Evolutionary conservation across 1,140 invertebrate genomes (phyloP).

Genomic region (Drosophila miranda): DNA sequence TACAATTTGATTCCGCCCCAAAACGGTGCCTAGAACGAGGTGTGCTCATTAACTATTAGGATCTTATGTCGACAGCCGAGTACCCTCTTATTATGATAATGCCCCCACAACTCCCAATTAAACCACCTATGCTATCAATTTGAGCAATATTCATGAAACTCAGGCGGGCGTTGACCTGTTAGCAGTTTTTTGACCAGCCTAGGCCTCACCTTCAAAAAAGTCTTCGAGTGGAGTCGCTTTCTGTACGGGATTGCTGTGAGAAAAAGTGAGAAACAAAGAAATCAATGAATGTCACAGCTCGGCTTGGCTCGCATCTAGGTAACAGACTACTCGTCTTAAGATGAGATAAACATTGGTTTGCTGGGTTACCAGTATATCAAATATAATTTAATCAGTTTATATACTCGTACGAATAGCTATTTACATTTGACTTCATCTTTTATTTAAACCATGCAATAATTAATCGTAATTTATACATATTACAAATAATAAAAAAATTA

Average conservation of each 20-base stretch:
- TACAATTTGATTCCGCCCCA: no score
- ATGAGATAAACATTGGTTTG: no score
- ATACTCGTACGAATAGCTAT: conserved; percentile 33
- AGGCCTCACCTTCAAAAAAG: conserved; percentile 29
- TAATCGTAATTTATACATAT: conserved; percentile 54
- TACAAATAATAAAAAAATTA: conserved; percentile 43
- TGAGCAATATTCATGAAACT: conserved; percentile 4
- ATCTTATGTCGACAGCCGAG: no score
- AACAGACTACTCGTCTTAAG: no score
- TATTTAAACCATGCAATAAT: conserved; percentile 47
- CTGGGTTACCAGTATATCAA: conserved; percentile 37
- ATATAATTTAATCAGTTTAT: conserved; percentile 41
- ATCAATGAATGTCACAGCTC: conserved; percentile 24
- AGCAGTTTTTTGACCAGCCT: background rate
- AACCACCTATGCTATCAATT: no score
- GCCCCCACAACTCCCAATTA: no score
- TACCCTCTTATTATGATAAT: no score
- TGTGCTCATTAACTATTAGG: no score
- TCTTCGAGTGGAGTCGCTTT: background rate
- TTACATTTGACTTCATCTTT: conserved; percentile 49
- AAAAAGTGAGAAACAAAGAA: conserved; percentile 26
- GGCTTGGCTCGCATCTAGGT: no score
- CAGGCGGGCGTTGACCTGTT: conserved; percentile 26
- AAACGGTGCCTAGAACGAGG: no score
- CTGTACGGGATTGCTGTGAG: no score